Conservation (phyloP, 2,888 invertebrate genomes). For the Morinoia aosen region DNA sequence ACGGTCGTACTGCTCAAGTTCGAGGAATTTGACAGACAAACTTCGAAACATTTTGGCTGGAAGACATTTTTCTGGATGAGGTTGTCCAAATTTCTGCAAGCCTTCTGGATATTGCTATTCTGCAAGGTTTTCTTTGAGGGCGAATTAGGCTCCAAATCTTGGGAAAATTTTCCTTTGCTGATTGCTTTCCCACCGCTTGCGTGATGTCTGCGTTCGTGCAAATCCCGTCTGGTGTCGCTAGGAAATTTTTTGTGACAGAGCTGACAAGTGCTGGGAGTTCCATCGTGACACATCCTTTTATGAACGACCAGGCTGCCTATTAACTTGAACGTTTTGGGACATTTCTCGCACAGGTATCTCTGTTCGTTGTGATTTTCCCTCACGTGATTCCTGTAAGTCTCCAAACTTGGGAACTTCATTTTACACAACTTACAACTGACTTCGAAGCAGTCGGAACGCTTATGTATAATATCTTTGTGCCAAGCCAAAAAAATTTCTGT, state of each 20-base stretch:
- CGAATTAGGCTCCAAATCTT: background rate
- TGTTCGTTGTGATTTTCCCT: constrained; percentile 62
- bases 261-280: constrained; percentile 63
- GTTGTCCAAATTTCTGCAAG: background rate
- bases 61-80: background rate
- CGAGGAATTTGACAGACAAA: background rate
- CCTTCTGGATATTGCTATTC: background rate
- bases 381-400: constrained; percentile 63
- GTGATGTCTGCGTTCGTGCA: constrained; percentile 64
- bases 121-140: background rate
- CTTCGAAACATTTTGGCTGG: background rate
- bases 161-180: constrained; percentile 7
- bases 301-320: constrained; percentile 65
- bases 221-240: constrained; percentile 63
- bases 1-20: background rate
- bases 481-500: constrained; percentile 62
- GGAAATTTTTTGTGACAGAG: constrained; percentile 65
- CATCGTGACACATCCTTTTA: constrained; percentile 66
- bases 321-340: constrained; percentile 66
- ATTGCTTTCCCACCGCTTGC: constrained; percentile 47
- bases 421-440: constrained; percentile 65
- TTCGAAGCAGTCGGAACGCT: constrained; percentile 59
- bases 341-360: constrained; percentile 65
- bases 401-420: constrained; percentile 64
- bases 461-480: constrained; percentile 64